A percentile compares a stretch with the other conserved stretches of the same genome.
phyloP scores from a whole-genome alignment of 2,113 vertebrate genomes.

The Caranx ignobilis region DNA sequence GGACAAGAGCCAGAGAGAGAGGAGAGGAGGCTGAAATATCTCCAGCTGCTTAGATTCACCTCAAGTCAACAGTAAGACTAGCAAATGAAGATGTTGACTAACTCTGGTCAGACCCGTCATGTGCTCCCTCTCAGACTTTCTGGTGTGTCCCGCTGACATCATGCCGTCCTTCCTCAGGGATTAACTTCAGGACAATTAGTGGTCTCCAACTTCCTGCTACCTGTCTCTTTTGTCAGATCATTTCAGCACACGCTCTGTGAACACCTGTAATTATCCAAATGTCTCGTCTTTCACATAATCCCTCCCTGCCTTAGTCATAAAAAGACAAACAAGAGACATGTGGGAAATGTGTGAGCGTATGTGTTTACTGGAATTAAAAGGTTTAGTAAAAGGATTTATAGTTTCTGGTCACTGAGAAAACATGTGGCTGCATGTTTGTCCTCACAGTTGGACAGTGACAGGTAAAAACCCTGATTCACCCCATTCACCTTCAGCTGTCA shows the following conservation, averaged over 20 bases:
- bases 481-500: background rate
- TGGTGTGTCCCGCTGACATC: slow-evolving; percentile 31
- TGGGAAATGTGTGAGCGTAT: background rate
- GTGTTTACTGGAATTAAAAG: background rate
- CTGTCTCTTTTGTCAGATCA: slow-evolving; percentile 10
- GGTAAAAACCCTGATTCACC: no score
- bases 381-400: background rate
- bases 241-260: background rate
- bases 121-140: slow-evolving; percentile 1
- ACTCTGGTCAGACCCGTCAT: slow-evolving; percentile 49
- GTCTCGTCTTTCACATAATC: background rate
- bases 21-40: background rate
- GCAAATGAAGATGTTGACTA: slow-evolving; percentile 14
- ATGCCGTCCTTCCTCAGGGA: slow-evolving; percentile 11
- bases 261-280: slow-evolving; percentile 22
- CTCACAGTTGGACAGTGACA: background rate
- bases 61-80: slow-evolving; percentile 23
- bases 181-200: slow-evolving; percentile 30
- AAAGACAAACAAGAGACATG: background rate
- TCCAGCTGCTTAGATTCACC: slow-evolving; percentile 8
- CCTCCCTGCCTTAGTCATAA: background rate
- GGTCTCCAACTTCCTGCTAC: slow-evolving; percentile 31
- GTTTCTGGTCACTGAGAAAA: background rate
- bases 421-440: background rate
- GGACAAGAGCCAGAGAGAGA: no score